phyloP scores from a whole-genome alignment of 2,113 vertebrate genomes.

The Xenopus borealis region DNA sequence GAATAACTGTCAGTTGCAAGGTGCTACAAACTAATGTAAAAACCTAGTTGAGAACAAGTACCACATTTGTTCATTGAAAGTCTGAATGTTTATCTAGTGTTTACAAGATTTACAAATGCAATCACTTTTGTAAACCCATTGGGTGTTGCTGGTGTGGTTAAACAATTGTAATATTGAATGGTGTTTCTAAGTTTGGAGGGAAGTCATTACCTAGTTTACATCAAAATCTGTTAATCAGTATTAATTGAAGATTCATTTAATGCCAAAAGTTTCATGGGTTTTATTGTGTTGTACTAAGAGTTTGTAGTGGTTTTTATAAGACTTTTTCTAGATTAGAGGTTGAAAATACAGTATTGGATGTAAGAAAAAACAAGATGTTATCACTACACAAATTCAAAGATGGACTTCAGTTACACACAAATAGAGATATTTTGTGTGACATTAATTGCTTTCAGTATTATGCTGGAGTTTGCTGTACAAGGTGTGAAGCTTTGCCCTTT shows the following conservation, averaged over 20 bases:
- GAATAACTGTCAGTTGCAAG: conserved; percentile 52
- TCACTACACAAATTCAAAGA: too few relatives aligned
- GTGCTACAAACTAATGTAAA: conserved; percentile 56
- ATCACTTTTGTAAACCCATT: conserved; percentile 38
- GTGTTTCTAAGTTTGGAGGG: not conserved
- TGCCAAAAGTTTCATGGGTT: conserved; percentile 59
- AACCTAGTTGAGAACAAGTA: conserved; percentile 69
- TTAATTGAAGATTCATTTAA: conserved; percentile 52
- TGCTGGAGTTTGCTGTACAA: not conserved
- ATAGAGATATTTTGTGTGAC: not conserved
- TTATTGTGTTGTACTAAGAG: conserved; percentile 59
- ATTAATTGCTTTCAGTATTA: conserved; percentile 5
- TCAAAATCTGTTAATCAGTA: conserved; percentile 10
- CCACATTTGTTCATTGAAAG: conserved; percentile 63
- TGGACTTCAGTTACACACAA: not conserved
- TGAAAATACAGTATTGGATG: not conserved
- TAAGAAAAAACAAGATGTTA: not conserved
- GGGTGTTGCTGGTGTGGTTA: too few relatives aligned
- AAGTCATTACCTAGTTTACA: conserved; percentile 30
- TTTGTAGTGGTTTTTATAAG: conserved; percentile 51
- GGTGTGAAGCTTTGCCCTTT: conserved; percentile 46
- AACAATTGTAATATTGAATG: too few relatives aligned
- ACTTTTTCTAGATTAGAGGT: conserved; percentile 32
- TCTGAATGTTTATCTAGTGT: conserved; percentile 74
- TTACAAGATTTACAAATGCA: conserved; percentile 67